Conservation (phyloP, 2,113 vertebrate genomes). For the Cariama cristata region DNA sequence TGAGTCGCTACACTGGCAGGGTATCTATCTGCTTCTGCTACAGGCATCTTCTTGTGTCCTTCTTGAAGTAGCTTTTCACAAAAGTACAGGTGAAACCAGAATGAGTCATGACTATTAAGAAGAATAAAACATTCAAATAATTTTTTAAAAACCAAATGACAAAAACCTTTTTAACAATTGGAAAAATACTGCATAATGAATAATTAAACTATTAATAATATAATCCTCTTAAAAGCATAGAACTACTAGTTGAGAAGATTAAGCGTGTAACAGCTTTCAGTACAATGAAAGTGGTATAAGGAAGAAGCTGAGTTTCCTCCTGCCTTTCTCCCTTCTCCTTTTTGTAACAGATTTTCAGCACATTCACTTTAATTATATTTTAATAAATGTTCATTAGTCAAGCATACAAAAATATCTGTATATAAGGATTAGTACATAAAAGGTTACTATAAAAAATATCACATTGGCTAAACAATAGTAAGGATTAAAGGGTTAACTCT, state of each 20-base stretch:
- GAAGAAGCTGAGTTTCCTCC: constrained; percentile 10
- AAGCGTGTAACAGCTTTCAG: constrained; percentile 62
- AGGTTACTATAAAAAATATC: constrained; percentile 6
- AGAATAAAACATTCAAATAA: constrained; percentile 58
- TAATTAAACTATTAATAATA: constrained; percentile 77
- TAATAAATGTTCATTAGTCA: constrained; percentile 42
- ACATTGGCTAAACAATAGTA: background rate
- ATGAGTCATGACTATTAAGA: constrained; percentile 29
- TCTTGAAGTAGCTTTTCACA: constrained; percentile 25
- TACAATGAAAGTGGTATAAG: constrained; percentile 51
- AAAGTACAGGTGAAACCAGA: background rate
- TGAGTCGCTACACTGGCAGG: constrained; percentile 52
- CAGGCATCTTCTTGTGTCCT: constrained; percentile 34
- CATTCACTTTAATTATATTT: constrained; percentile 64
- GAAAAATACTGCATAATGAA: constrained; percentile 68
- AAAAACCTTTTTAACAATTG: constrained; percentile 49
- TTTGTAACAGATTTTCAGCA: constrained; percentile 49
- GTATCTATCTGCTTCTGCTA: constrained; percentile 38
- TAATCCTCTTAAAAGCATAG: constrained; percentile 78
- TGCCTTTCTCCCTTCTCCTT: background rate
- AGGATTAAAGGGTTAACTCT: background rate
- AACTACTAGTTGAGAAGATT: constrained; percentile 67
- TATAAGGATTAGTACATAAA: constrained; percentile 27
- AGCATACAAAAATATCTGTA: background rate
- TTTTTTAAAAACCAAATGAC: background rate